Conservation (phyloP, 1,140 invertebrate species). For the Alviniconcha marisindica region DNA sequence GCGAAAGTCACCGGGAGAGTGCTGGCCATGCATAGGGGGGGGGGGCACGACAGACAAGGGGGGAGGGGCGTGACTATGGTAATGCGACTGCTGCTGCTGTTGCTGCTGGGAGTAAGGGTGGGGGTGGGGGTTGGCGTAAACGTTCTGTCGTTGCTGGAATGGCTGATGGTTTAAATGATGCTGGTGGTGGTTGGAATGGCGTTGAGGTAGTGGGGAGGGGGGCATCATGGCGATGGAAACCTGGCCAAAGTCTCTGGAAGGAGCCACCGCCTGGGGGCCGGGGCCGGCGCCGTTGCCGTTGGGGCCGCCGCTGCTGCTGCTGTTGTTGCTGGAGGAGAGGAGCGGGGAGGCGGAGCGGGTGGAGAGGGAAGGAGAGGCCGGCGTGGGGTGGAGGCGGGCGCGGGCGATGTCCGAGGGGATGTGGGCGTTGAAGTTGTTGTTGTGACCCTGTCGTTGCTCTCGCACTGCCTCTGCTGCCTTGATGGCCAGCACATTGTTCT, state of each 20-base stretch:
- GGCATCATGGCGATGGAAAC: not conserved
- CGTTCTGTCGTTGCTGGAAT: not conserved
- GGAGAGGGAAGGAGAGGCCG: constrained; percentile 27
- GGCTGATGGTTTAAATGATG: constrained; percentile 36
- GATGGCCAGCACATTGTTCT: constrained; percentile 54
- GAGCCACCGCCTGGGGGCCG: not conserved
- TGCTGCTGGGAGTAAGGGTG: not conserved
- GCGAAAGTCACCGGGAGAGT: not conserved
- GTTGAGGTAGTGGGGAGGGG: not conserved
- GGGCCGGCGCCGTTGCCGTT: not conserved
- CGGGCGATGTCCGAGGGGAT: not conserved
- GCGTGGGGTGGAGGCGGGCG: constrained; percentile 14
- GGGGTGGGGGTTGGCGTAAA: not conserved
- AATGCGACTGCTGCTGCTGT: constrained; percentile 22
- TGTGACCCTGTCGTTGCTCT: constrained; percentile 55
- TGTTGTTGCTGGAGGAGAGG: not conserved
- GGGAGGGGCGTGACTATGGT: constrained; percentile 14
- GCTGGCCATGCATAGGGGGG: constrained; percentile 1
- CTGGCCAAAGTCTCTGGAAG: constrained; percentile 34
- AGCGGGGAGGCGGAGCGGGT: not conserved
- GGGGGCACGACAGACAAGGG: constrained; percentile 12
- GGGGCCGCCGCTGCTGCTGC: not conserved
- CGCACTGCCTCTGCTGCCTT: constrained; percentile 62
- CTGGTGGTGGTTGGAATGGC: constrained; percentile 24
- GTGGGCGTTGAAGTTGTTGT: not conserved